Evolutionary conservation across 2,797 vertebrate species (phyloP).

Genomic region (Chromobotia macracanthus): DNA sequence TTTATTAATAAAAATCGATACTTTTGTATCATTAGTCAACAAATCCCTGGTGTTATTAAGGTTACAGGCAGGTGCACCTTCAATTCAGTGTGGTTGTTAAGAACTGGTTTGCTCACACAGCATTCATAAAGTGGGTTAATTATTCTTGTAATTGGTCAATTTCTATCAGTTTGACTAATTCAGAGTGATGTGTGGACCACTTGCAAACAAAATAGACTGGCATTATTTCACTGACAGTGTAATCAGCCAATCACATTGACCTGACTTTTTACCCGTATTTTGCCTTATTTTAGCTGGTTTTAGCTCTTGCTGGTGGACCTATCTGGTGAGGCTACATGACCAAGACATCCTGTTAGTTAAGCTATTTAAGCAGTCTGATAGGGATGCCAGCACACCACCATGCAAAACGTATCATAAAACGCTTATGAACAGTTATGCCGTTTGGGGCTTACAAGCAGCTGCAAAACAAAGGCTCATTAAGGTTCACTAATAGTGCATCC

Average conservation of each 20-base stretch:
- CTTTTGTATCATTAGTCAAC: too few relatives aligned
- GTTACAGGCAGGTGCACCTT: background rate
- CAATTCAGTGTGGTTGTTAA: background rate
- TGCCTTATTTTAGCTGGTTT: background rate
- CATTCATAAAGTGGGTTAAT: too few relatives aligned
- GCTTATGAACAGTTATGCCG: background rate
- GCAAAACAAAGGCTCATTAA: background rate
- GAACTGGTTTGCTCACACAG: background rate
- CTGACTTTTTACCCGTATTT: background rate
- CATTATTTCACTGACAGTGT: background rate
- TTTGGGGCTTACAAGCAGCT: background rate
- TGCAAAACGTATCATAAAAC: background rate
- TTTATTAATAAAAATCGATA: too few relatives aligned
- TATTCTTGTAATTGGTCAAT: background rate
- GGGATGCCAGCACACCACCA: background rate
- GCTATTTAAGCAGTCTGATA: background rate
- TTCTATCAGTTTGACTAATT: background rate
- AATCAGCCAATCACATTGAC: background rate
- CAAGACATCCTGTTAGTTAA: background rate
- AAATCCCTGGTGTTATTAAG: too few relatives aligned
- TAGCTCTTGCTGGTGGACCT: background rate
- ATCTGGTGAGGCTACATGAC: too few relatives aligned
- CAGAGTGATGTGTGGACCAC: background rate
- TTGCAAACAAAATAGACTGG: too few relatives aligned
- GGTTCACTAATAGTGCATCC: background rate